Evolutionary conservation across 1,140 invertebrate species (phyloP), one percentile per base, ranked within the genome.

Genomic region (Paralvinella palmiformis): DNA sequence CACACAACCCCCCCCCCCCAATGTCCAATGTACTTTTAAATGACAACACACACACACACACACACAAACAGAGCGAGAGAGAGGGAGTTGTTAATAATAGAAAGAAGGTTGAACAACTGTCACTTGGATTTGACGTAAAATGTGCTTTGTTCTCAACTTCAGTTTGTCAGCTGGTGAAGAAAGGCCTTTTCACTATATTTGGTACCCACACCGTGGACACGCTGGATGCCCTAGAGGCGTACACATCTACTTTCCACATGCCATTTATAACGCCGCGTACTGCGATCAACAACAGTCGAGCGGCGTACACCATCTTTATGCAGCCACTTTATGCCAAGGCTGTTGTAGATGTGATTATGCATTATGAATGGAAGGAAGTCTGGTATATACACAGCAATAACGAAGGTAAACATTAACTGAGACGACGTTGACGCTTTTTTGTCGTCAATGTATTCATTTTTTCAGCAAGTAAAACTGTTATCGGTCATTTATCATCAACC

Each of bases 331-430:
- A 94, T 81, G 91, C 94, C 80, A 87, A 87, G 71, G 92, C 92
- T 37, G 89, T 96, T 72, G 88, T 94, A 71, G 92, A 94, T 82
- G 90, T 91, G 24, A 91, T 95, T 69, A 84, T 87, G 69, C 89
- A 91, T 78, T 94, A 95, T 76, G 88, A 89, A 50, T 96, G 92
- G 93, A 87, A 87, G 69, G 89, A 89, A 75, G 91, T 97, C 72
- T 91, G 95, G 75, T 97, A 94, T 82, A 84, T 97, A 62, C 96
- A 96, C 78, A 91, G 95, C 82, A 94, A 91, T 5, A 91, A 95
- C 76, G 92, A 95, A 80, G 93, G 94, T 95, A 60, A 2, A n/a
- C n/a, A 41, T 44, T n/a, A n/a, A 33, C 27, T 57, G 15, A 22
- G 31, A 22, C 2, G 31, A 29, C n/a, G 53, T 56, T 27, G 20